Conservation (phyloP, 2,888 invertebrate species). For the Candidula unifasciata region DNA sequence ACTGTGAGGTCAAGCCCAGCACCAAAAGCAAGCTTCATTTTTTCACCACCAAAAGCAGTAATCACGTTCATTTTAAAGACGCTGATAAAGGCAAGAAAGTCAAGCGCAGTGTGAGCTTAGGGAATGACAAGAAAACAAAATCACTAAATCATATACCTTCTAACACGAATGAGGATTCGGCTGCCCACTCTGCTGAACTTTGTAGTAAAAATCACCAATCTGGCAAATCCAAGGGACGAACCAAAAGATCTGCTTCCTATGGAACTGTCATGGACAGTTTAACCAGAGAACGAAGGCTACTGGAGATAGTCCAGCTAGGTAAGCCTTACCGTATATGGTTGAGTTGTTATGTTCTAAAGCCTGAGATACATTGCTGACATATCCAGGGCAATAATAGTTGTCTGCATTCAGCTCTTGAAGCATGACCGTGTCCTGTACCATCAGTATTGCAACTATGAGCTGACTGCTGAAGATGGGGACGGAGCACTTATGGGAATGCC, state of each 20-base stretch:
- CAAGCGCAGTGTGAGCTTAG: not conserved
- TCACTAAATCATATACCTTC: not conserved
- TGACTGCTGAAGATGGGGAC: too few relatives aligned
- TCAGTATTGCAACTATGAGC: too few relatives aligned
- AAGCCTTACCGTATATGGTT: not conserved
- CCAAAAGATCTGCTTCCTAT: not conserved
- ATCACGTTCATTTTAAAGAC: not conserved
- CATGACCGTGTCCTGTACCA: too few relatives aligned
- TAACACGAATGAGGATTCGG: not conserved
- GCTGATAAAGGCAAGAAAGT: not conserved
- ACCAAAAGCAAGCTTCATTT: not conserved
- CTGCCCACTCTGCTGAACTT: not conserved
- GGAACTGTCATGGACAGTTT: not conserved
- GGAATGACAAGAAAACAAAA: not conserved
- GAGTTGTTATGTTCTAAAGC: too few relatives aligned
- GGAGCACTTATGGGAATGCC: too few relatives aligned
- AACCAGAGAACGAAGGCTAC: not conserved
- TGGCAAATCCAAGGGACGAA: not conserved
- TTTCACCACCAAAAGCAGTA: not conserved
- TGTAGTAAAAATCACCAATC: not conserved
- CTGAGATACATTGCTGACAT: too few relatives aligned
- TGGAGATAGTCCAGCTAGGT: constrained; percentile 31
- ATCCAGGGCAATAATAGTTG: too few relatives aligned
- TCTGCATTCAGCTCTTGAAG: too few relatives aligned
- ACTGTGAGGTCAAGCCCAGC: not conserved